Evolutionary conservation across 2,888 invertebrate genomes (phyloP).

Genomic region (Dryococelus australis): DNA sequence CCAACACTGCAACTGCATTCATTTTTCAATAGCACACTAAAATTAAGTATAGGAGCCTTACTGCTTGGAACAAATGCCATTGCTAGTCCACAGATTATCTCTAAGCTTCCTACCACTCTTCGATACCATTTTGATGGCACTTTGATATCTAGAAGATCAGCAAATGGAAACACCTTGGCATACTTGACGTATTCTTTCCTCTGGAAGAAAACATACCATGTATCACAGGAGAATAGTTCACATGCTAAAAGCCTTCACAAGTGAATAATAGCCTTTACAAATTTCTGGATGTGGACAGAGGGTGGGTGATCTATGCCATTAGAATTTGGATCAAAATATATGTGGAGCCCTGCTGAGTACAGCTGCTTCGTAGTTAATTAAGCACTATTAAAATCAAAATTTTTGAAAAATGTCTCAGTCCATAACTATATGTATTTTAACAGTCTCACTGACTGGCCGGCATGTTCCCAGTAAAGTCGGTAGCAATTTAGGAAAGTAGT

Average conservation of each 20-base stretch:
- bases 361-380: too few species aligned
- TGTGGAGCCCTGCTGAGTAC: too few species aligned
- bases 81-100: constrained; percentile 83
- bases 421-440: too few species aligned
- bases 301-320: not conserved
- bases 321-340: too few species aligned
- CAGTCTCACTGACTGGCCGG: too few species aligned
- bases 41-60: constrained; percentile 63
- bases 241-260: not conserved
- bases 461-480: too few species aligned
- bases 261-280: not conserved
- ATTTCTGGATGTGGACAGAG: not conserved
- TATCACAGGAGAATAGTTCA: not conserved
- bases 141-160: constrained; percentile 82
- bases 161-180: constrained; percentile 91
- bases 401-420: too few species aligned
- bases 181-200: constrained; percentile 94
- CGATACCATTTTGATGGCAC: constrained; percentile 93
- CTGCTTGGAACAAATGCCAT: constrained; percentile 85
- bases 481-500: too few species aligned
- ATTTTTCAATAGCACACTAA: not conserved
- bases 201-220: constrained; percentile 65
- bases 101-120: constrained; percentile 81
- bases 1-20: not conserved
- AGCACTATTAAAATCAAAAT: too few species aligned